A percentile compares a stretch with the other conserved stretches of the same genome.
Evolutionary conservation across 2,797 vertebrate genomes (phyloP).

Genomic region (Melanotaenia trifasciata): DNA sequence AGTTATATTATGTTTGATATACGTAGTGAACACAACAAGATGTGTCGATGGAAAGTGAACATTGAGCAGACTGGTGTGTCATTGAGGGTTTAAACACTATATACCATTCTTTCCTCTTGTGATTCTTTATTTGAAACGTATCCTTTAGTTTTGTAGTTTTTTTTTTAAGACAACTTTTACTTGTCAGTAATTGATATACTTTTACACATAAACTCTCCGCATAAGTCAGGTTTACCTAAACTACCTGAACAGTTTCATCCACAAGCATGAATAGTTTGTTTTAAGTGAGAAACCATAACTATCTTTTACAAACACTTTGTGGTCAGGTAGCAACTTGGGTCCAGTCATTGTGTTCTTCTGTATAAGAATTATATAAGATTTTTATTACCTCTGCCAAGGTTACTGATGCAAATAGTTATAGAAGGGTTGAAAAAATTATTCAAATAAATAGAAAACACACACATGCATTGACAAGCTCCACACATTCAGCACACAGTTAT

Average conservation of each 20-base stretch:
- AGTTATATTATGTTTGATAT: conserved; percentile 36
- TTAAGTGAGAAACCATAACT: not conserved
- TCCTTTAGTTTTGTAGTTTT: conserved; percentile 11
- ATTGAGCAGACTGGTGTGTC: conserved; percentile 37
- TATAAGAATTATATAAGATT: not conserved
- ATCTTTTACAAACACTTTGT: not conserved
- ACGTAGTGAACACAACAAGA: conserved; percentile 15
- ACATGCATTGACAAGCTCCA: no score
- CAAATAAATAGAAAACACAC: no score
- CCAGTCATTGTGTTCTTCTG: conserved; percentile 7
- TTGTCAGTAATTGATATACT: not conserved
- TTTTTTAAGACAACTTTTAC: conserved; percentile 5
- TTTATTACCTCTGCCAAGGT: no score
- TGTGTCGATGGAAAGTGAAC: conserved; percentile 34
- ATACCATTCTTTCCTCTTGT: not conserved
- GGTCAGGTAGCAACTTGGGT: conserved; percentile 1
- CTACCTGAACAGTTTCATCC: no score
- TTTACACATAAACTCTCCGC: not conserved
- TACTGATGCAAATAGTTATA: no score
- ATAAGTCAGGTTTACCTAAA: no score
- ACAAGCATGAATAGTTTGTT: no score
- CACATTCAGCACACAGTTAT: no score
- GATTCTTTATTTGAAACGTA: conserved; percentile 20
- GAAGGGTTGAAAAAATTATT: no score
- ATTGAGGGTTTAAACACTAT: conserved; percentile 30